Percentiles rank a stretch among this genome's conserved stretches.
Evolutionary conservation across 2,113 vertebrate genomes (phyloP).

Genomic region (Platichthys flesus): DNA sequence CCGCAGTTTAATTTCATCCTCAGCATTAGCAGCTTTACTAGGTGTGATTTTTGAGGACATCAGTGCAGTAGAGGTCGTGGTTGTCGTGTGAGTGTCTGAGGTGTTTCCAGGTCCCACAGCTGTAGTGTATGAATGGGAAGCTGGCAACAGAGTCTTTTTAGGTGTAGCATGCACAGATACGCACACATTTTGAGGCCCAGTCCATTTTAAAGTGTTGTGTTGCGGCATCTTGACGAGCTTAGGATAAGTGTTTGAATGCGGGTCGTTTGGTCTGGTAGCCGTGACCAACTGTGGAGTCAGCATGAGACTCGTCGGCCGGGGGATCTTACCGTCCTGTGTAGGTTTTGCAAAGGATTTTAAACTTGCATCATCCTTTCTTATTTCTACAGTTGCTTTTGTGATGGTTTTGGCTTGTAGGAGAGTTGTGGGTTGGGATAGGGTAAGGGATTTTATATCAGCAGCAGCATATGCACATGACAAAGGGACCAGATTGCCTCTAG

Average conservation of each 20-base stretch:
- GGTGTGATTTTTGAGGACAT: slow-evolving; percentile 18
- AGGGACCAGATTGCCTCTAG: slow-evolving; percentile 29
- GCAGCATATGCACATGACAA: slow-evolving; percentile 4
- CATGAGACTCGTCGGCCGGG: slow-evolving; percentile 30
- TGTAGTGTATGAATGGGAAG: slow-evolving; percentile 26
- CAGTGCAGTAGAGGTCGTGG: neutral
- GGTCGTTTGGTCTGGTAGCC: slow-evolving; percentile 63
- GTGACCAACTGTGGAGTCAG: slow-evolving; percentile 63
- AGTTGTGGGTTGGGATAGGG: slow-evolving; percentile 16
- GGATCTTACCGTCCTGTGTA: neutral
- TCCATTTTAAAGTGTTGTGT: slow-evolving; percentile 1
- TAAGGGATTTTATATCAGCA: neutral
- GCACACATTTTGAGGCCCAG: slow-evolving; percentile 24
- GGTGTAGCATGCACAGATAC: slow-evolving; percentile 54
- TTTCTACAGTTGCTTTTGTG: slow-evolving; percentile 69
- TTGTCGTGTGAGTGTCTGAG: slow-evolving; percentile 18
- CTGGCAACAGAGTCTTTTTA: slow-evolving; percentile 22
- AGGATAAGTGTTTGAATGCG: slow-evolving; percentile 36
- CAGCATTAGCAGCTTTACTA: slow-evolving; percentile 11
- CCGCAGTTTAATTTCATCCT: neutral
- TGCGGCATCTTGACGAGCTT: slow-evolving; percentile 13
- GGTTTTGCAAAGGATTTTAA: neutral
- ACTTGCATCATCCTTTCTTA: slow-evolving; percentile 19
- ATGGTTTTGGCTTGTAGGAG: slow-evolving; percentile 46
- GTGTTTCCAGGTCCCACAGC: slow-evolving; percentile 5